Base-by-base conservation (phyloP, 2,888 invertebrate species). In the Euphydryas editha region DNA sequence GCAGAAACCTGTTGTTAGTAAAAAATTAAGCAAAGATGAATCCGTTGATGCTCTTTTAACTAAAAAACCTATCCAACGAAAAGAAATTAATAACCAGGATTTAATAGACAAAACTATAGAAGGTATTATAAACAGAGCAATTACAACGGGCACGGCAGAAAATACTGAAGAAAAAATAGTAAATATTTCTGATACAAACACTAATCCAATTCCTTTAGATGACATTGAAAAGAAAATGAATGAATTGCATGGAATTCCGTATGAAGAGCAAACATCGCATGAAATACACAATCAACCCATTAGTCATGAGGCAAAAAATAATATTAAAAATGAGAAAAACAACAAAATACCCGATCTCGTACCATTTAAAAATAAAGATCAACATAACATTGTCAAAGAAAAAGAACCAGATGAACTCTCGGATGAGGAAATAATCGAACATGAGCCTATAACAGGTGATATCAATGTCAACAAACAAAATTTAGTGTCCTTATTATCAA, bases 221-320 rank as follows among this genome's bases (percentile, higher is more conserved):
- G 88, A 85, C 51, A 89, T 92, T 65, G 92, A 92, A 82, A 88
- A 84, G 81, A 87, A 91, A 78, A 92, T 92, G 92, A 92, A 91
- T 67, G 92, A 92, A 74, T 76, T 92, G 62, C 92, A 92, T 69
- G 92, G 92, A 17, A 88, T 90, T 44, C 87, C 88, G 37, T 87
- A 86, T 67, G 82, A 87, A 15, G 90, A 90, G 74, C 79, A 87
- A 72, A 87, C 89, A 24, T 76, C 81, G 2, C 86, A 88, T 73
- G 87, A 90, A 75, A 72, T 86, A 49, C 85, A 87, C 13, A 30
- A 30, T 30, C 77, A 82, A 67, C 75, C 72, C 39, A 73, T 72
- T 42, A 80, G 78, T 62, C 30, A 76, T 36, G 83, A 81, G 17
- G 47, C 68, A 17, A 86, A 83, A 77, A 75, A 72, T 7, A 73